A percentile compares a stretch with the other conserved stretches of the same genome.
Evolutionary conservation across 2,888 invertebrate genomes (phyloP).

Genomic region (Coronaproctus castanopsis): DNA sequence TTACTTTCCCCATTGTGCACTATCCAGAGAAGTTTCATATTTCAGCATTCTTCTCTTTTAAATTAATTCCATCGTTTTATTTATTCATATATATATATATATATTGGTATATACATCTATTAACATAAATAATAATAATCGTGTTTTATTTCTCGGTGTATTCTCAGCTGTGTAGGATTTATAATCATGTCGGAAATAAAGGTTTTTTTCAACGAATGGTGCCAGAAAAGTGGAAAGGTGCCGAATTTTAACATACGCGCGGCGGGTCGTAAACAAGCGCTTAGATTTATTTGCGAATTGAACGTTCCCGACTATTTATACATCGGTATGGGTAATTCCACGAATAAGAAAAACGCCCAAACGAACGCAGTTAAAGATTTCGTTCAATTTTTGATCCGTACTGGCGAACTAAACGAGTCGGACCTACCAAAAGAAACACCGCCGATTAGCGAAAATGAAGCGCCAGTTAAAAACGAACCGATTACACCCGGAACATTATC

Average conservation of each 20-base stretch:
- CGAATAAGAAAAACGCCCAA: constrained; percentile 86
- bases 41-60: too few relatives aligned
- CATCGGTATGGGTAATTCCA: constrained; percentile 81
- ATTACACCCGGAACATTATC: neutral
- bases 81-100: too few relatives aligned
- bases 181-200: too few relatives aligned
- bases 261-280: constrained; percentile 61
- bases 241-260: neutral
- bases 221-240: neutral
- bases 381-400: constrained; percentile 61
- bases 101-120: too few relatives aligned
- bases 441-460: neutral
- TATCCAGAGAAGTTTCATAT: too few relatives aligned
- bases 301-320: constrained; percentile 56
- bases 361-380: constrained; percentile 85
- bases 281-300: constrained; percentile 80
- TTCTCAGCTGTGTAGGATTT: too few relatives aligned
- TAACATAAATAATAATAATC: too few relatives aligned
- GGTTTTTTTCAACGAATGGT: neutral
- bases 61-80: too few relatives aligned
- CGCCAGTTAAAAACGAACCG: neutral
- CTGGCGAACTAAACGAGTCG: constrained; percentile 37
- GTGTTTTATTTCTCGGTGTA: too few relatives aligned
- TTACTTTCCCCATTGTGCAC: too few relatives aligned
- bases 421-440: too few relatives aligned